Evolutionary conservation across 2,113 vertebrate genomes (phyloP).

Genomic region (Raphicerus campestris): DNA sequence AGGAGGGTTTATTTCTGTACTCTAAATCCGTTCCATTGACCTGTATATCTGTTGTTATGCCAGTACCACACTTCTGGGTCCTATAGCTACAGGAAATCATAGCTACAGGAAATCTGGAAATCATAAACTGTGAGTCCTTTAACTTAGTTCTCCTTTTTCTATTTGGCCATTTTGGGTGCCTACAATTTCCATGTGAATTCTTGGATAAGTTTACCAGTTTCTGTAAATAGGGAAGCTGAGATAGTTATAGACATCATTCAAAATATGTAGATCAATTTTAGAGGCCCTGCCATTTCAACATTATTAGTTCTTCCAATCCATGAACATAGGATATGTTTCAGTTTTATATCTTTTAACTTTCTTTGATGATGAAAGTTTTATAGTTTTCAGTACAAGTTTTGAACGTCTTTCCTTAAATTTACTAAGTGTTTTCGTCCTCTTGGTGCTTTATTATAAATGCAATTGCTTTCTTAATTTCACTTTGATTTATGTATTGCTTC

Average conservation of each 20-base stretch:
- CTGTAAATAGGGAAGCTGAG: neutral
- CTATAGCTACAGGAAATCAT: neutral
- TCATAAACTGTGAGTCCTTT: neutral
- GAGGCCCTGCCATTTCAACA: neutral
- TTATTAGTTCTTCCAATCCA: neutral
- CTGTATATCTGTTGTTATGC: neutral
- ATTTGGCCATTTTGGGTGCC: neutral
- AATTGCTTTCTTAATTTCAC: neutral
- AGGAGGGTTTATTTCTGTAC: neutral
- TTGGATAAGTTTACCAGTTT: neutral
- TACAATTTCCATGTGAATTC: neutral
- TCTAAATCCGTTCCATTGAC: neutral
- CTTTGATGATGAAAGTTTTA: neutral
- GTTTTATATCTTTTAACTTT: neutral
- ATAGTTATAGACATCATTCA: neutral
- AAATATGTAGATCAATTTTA: neutral
- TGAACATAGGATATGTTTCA: neutral
- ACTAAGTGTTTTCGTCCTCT: neutral
- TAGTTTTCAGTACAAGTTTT: neutral
- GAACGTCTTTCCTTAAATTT: neutral
- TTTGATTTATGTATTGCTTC: neutral
- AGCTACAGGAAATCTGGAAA: neutral
- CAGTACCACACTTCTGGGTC: neutral
- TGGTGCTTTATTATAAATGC: neutral
- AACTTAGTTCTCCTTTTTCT: neutral